Percentiles rank a stretch among this genome's conserved stretches.
These are phyloP conservation scores for Porites australiensis DNA, from an alignment of 64 coral and sea anemone species.

Conservation along the genomic window DNA sequence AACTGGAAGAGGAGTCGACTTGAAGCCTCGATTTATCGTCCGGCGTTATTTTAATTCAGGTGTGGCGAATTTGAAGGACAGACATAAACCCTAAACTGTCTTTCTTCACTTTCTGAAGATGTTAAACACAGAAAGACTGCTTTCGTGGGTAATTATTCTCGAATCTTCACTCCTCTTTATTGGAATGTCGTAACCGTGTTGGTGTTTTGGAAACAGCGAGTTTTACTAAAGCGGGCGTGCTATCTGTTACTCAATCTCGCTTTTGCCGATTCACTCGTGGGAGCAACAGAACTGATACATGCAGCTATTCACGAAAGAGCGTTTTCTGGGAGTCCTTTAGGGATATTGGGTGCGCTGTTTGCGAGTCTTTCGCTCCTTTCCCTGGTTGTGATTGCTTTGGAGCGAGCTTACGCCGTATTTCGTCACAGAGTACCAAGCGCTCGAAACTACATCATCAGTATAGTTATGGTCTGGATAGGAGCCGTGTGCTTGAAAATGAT, in stretches of 20 bases:
- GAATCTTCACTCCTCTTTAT: background rate
- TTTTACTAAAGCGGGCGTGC: background rate
- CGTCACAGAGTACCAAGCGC: slow-evolving; percentile 7
- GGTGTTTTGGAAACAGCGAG: background rate
- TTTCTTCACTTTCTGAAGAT: background rate
- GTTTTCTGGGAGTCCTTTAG: no score
- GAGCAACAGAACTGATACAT: background rate
- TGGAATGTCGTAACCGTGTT: background rate
- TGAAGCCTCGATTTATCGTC: background rate
- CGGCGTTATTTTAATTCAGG: background rate
- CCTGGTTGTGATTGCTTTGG: slow-evolving; percentile 7
- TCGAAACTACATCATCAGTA: background rate
- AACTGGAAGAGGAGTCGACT: no score
- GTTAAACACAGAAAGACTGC: background rate
- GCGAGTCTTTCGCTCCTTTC: background rate
- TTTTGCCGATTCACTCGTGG: background rate
- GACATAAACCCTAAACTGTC: no score
- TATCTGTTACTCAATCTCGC: slow-evolving; percentile 7
- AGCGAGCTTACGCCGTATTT: slow-evolving; percentile 31
- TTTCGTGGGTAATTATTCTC: background rate
- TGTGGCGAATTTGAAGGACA: no score
- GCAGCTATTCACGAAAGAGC: no score
- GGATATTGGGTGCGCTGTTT: background rate
- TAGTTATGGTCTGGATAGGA: background rate
- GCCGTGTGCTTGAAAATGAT: background rate